A percentile compares a stretch with the other conserved stretches of the same genome.
Evolutionary conservation across 2,888 invertebrate species (phyloP).

Genomic region (Maniola hyperantus): DNA sequence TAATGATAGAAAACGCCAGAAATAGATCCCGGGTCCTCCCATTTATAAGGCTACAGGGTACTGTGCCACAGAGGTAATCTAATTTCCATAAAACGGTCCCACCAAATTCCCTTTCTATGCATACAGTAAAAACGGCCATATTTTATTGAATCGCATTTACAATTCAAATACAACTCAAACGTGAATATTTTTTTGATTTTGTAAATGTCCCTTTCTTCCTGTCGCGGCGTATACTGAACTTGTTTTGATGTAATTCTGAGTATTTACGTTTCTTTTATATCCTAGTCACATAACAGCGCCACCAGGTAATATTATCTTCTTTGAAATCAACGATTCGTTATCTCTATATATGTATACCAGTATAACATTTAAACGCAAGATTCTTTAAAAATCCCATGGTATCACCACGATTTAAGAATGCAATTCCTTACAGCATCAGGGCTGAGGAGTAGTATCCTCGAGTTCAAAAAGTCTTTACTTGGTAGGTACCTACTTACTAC

Average conservation of each 20-base stretch:
- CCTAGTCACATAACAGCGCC: not conserved
- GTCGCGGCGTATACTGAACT: not conserved
- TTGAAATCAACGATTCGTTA: too few species aligned
- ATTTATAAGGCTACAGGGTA: too few species aligned
- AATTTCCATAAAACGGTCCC: constrained; percentile 1
- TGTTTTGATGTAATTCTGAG: constrained; percentile 6
- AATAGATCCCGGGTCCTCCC: too few species aligned
- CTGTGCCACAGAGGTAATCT: not conserved
- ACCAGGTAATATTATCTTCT: not conserved
- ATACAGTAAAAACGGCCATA: not conserved
- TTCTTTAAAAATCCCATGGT: too few species aligned
- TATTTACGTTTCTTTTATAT: not conserved
- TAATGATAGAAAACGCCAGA: too few species aligned
- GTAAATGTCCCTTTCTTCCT: constrained; percentile 12
- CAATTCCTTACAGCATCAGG: too few species aligned
- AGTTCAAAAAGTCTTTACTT: too few species aligned
- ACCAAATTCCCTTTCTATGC: constrained; percentile 5
- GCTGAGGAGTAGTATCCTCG: too few species aligned
- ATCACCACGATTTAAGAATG: too few species aligned
- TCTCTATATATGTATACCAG: too few species aligned
- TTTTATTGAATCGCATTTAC: not conserved
- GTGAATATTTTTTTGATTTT: not conserved
- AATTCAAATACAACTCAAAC: not conserved
- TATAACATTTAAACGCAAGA: too few species aligned
- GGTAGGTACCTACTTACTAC: too few species aligned